A percentile compares a stretch with the other conserved stretches of the same genome.
These are phyloP conservation scores for Parotocinclus haroldoi DNA, from an alignment of 2,797 vertebrate genomes.

Conservation along the genomic window DNA sequence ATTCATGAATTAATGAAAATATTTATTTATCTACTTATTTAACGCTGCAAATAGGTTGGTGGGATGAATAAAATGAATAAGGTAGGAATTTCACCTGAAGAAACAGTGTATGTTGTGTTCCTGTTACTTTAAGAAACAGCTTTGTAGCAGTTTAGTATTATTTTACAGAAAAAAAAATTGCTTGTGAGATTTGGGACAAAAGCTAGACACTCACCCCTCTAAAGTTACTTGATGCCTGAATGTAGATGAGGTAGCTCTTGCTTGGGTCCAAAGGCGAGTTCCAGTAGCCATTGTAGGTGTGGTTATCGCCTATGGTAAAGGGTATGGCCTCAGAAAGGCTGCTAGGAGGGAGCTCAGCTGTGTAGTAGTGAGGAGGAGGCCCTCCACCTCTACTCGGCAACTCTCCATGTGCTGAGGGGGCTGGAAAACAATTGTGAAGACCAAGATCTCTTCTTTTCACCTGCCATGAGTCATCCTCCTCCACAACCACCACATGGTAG, in stretches of 20 bases:
- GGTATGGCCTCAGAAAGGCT: conserved; percentile 86
- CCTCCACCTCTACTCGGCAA: conserved; percentile 68
- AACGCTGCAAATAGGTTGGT: too few species aligned
- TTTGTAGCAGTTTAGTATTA: too few species aligned
- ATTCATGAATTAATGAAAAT: too few species aligned
- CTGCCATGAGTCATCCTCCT: conserved; percentile 76
- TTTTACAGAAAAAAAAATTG: too few species aligned
- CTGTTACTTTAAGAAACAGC: too few species aligned
- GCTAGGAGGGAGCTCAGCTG: conserved; percentile 85
- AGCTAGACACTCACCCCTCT: conserved; percentile 80
- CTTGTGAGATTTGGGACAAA: too few species aligned
- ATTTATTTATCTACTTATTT: too few species aligned
- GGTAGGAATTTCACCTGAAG: too few species aligned
- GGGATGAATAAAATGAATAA: too few species aligned
- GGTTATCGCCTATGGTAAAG: conserved; percentile 95
- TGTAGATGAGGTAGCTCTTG: conserved; percentile 91
- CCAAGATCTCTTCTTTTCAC: conserved; percentile 78
- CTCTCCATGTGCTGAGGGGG: conserved; percentile 75
- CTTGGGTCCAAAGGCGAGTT: conserved; percentile 89
- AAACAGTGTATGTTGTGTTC: too few species aligned
- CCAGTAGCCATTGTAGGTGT: conserved; percentile 95
- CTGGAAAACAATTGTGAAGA: conserved; percentile 83
- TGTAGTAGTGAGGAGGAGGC: conserved; percentile 78
- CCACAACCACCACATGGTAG: conserved; percentile 91
- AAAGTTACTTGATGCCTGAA: conserved; percentile 91